These are phyloP conservation scores for Sinosuthora webbiana DNA, from an alignment of 2,113 vertebrate genomes.

Conservation along the genomic window DNA sequence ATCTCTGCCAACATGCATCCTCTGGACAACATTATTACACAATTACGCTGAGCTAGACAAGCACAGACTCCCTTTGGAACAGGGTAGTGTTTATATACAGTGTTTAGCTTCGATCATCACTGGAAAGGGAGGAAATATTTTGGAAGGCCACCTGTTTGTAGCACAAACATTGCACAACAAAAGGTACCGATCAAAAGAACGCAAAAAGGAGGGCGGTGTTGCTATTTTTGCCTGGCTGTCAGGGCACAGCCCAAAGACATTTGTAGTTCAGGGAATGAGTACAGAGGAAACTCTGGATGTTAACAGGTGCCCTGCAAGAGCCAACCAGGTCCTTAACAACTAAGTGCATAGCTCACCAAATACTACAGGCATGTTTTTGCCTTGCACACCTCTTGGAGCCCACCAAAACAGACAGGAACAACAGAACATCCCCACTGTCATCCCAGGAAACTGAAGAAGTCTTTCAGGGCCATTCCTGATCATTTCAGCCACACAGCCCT, in stretches of 20 bases:
- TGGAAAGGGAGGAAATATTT: neutral
- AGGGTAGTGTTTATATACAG: neutral
- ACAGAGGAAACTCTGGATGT: neutral
- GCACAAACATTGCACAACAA: neutral
- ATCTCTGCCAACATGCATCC: neutral
- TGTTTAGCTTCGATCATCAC: neutral
- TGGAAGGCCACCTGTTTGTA: neutral
- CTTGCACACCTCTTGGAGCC: neutral
- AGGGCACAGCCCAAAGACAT: neutral
- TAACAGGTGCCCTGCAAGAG: neutral
- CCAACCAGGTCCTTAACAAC: neutral
- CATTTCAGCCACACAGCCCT: neutral
- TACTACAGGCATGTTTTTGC: neutral
- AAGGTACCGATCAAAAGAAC: rapidly evolving
- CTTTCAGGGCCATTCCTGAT: neutral
- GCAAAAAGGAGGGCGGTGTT: neutral
- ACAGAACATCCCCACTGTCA: neutral
- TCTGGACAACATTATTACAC: neutral
- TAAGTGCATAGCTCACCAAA: neutral
- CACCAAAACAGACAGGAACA: neutral
- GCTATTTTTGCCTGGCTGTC: neutral
- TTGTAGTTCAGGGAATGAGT: neutral
- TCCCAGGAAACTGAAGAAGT: neutral
- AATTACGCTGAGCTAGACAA: neutral
- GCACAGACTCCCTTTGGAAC: neutral